Percentiles rank a stretch among this genome's conserved stretches.
Evolutionary conservation across 2,797 vertebrate genomes (phyloP).

Genomic region (Eupleurogrammus muticus): DNA sequence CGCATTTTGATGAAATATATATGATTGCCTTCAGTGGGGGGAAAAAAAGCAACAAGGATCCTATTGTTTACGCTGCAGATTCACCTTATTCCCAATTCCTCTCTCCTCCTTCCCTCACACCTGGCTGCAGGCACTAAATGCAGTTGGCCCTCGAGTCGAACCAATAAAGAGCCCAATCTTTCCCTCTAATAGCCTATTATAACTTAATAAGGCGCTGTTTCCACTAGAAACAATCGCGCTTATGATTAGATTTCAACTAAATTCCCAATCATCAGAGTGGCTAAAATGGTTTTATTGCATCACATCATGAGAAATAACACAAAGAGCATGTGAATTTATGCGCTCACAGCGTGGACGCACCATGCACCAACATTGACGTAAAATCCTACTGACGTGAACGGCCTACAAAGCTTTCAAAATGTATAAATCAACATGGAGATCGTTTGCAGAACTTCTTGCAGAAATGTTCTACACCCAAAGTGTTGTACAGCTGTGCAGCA

Average conservation of each 20-base stretch:
- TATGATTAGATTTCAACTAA: conserved; percentile 35
- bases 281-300: conserved; percentile 25
- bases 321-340: conserved; percentile 17
- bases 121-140: conserved; percentile 62
- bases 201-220: conserved; percentile 52
- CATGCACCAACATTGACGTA: conserved; percentile 11
- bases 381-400: conserved; percentile 30
- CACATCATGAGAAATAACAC: conserved; percentile 8
- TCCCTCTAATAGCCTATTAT: conserved; percentile 58
- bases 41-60: conserved; percentile 18
- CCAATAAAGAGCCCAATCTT: conserved; percentile 61
- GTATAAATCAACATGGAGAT: conserved; percentile 35
- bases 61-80: conserved; percentile 18
- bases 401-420: conserved; percentile 30
- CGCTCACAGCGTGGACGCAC: conserved; percentile 12
- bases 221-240: conserved; percentile 54
- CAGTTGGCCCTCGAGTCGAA: conserved; percentile 45
- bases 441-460: conserved; percentile 11
- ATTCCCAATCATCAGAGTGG: conserved; percentile 9
- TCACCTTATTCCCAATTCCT: conserved; percentile 19
- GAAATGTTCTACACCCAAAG: conserved; percentile 8
- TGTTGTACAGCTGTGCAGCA: conserved; percentile 39
- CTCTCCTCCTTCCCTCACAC: conserved; percentile 45
- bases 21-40: conserved; percentile 12
- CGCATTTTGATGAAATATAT: not conserved